These are phyloP conservation scores for Caenorhabditis wallacei DNA, from an alignment of 2,888 invertebrate genomes.

Conservation along the genomic window DNA sequence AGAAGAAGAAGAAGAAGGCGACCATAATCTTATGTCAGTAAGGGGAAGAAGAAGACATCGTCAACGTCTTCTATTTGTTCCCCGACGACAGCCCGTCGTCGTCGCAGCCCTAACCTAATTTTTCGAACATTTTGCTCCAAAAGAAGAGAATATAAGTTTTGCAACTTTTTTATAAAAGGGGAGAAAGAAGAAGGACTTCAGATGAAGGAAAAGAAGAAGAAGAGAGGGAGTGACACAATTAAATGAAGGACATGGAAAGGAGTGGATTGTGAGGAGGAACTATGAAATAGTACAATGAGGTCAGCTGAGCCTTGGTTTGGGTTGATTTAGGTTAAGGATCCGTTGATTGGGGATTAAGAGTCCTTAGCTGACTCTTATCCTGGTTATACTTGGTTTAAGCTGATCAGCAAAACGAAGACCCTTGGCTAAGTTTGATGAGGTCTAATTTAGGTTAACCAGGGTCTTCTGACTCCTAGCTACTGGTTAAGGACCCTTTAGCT, in stretches of 20 bases:
- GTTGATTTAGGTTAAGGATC: too few relatives aligned
- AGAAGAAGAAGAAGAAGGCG: conserved; percentile 4
- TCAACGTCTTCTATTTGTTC: conserved; percentile 14
- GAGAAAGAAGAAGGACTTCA: not conserved
- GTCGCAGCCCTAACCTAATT: conserved; percentile 51
- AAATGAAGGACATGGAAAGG: not conserved
- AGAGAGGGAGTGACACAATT: not conserved
- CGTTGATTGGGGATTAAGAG: too few relatives aligned
- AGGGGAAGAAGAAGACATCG: conserved; percentile 29
- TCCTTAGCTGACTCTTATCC: too few relatives aligned
- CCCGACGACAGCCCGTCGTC: not conserved
- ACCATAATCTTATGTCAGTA: conserved; percentile 57
- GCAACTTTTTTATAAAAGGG: not conserved
- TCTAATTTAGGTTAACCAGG: too few relatives aligned
- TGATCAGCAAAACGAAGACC: too few relatives aligned
- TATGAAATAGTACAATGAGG: too few relatives aligned
- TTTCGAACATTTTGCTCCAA: conserved; percentile 65
- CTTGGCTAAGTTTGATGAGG: too few relatives aligned
- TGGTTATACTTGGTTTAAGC: too few relatives aligned
- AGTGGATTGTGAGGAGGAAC: too few relatives aligned
- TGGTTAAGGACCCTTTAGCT: too few relatives aligned
- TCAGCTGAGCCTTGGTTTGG: too few relatives aligned
- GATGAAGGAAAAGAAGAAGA: not conserved
- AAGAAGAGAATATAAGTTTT: not conserved
- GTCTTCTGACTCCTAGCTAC: too few relatives aligned